phyloP scores from a whole-genome alignment of 2,888 invertebrate genomes.

The Hipparchia sbordonii region DNA sequence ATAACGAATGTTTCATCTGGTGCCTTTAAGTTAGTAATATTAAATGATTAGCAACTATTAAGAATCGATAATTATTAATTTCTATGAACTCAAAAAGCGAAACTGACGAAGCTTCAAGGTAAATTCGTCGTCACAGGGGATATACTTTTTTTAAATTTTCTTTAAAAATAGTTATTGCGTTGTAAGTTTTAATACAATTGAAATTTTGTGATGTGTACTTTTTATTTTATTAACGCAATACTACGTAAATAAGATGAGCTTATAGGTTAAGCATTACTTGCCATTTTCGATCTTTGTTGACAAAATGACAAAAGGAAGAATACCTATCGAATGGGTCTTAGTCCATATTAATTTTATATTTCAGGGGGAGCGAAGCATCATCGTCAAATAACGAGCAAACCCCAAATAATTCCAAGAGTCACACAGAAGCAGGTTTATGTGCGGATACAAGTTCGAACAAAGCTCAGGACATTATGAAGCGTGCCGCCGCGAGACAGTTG shows the following conservation, averaged over 20 bases:
- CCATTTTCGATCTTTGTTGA: constrained; percentile 71
- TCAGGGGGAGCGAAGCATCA: constrained; percentile 81
- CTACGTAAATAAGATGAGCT: constrained; percentile 43
- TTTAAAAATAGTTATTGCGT: not conserved
- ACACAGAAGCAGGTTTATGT: constrained; percentile 65
- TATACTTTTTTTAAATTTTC: constrained; percentile 18
- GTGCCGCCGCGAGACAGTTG: constrained; percentile 90
- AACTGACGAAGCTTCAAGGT: constrained; percentile 83
- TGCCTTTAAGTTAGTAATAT: constrained; percentile 57
- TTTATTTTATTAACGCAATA: not conserved
- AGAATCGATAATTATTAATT: constrained; percentile 64
- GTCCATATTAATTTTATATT: constrained; percentile 36
- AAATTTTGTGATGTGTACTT: not conserved
- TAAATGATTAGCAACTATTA: constrained; percentile 58
- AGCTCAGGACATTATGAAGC: constrained; percentile 87
- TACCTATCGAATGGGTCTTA: constrained; percentile 7
- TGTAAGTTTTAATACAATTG: not conserved
- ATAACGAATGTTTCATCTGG: constrained; percentile 29
- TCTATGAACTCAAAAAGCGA: constrained; percentile 83
- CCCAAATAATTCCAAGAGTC: constrained; percentile 64
- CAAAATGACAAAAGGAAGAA: constrained; percentile 20
- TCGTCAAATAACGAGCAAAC: constrained; percentile 71
- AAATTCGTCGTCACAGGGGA: constrained; percentile 49
- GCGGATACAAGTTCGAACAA: constrained; percentile 54
- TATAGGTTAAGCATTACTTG: constrained; percentile 76